Evolutionary conservation across 2,113 vertebrate species (phyloP).

Genomic region (Puma concolor): DNA sequence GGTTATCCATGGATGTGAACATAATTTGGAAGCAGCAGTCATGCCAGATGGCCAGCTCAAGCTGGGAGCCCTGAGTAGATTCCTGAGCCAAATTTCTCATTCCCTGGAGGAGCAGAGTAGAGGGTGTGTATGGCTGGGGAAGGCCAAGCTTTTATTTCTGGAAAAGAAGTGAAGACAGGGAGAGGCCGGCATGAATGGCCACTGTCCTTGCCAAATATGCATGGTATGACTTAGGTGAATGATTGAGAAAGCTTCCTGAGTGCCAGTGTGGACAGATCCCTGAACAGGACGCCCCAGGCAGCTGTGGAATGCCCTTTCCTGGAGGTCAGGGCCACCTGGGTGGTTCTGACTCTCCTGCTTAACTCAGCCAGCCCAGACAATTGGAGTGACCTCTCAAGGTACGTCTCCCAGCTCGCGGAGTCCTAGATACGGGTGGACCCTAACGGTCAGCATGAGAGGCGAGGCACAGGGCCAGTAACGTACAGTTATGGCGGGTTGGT

Average conservation of each 20-base stretch:
- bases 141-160: background rate
- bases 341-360: background rate
- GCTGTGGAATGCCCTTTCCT: background rate
- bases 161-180: constrained; percentile 14
- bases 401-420: background rate
- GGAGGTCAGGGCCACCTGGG: background rate
- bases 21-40: constrained; percentile 46
- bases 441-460: rapidly evolving
- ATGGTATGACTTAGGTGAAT: background rate
- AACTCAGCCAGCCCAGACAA: background rate
- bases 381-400: background rate
- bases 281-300: background rate
- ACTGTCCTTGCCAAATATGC: constrained; percentile 13
- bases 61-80: background rate
- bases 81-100: constrained; percentile 39
- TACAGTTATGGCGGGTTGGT: rapidly evolving
- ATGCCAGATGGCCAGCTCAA: constrained; percentile 63
- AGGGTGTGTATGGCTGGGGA: background rate
- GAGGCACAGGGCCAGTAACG: background rate
- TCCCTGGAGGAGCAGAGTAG: background rate
- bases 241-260: background rate
- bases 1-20: background rate
- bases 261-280: background rate
- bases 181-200: background rate
- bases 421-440: background rate